Percentiles rank a stretch among this genome's conserved stretches.
Evolutionary conservation across 2,888 invertebrate species (phyloP).

Genomic region (Clusia tigrina): DNA sequence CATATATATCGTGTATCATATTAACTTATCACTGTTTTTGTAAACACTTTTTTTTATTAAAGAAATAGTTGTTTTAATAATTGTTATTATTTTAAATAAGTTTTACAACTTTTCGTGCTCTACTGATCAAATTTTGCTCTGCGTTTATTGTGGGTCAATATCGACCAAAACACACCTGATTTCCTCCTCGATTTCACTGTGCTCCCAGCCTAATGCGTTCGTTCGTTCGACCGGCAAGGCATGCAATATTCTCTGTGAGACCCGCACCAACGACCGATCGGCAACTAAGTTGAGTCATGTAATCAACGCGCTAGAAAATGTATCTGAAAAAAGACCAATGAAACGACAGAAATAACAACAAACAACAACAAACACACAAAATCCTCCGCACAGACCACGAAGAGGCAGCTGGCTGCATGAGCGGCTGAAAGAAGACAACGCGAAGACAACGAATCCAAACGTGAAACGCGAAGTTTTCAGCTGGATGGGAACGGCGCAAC

Average conservation of each 20-base stretch:
- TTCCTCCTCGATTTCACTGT: no score
- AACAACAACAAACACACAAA: background rate
- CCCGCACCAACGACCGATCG: background rate
- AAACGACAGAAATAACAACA: background rate
- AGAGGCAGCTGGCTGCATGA: background rate
- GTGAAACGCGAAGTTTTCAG: background rate
- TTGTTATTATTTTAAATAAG: no score
- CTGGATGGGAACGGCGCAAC: constrained; percentile 7
- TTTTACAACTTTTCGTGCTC: no score
- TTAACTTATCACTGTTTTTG: no score
- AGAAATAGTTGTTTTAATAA: no score
- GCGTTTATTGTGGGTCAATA: no score
- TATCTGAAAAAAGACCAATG: background rate
- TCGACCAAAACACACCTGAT: no score
- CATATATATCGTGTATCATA: no score
- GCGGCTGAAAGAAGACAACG: background rate
- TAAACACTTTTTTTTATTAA: no score
- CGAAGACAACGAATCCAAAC: background rate
- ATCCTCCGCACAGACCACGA: background rate
- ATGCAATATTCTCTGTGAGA: background rate
- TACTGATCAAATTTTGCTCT: no score
- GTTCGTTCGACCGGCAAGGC: background rate
- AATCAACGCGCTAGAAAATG: background rate
- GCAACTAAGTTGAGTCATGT: constrained; percentile 6
- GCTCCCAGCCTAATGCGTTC: no score